Percentiles rank a stretch among this genome's conserved stretches.
phyloP scores from a whole-genome alignment of 2,888 invertebrate genomes.

The Therioaphis trifolii region DNA sequence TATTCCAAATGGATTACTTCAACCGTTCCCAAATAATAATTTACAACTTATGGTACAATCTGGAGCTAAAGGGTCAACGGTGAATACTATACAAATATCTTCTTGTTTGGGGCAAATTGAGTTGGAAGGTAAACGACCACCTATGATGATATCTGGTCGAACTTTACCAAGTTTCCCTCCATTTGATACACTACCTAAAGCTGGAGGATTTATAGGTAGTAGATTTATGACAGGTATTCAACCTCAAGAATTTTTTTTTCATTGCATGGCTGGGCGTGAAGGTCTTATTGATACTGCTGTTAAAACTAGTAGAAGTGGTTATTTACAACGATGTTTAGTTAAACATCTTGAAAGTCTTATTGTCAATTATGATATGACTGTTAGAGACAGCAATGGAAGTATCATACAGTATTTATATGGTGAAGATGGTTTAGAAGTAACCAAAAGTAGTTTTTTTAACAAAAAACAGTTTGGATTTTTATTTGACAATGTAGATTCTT shows the following conservation, averaged over 20 bases:
- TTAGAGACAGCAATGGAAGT: slow-evolving; percentile 92
- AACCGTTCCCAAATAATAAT: slow-evolving; percentile 93
- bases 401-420: slow-evolving; percentile 94
- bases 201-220: slow-evolving; percentile 96
- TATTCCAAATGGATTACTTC: slow-evolving; percentile 84
- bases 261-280: slow-evolving; percentile 99
- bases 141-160: slow-evolving; percentile 92
- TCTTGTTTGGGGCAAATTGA: slow-evolving; percentile 98
- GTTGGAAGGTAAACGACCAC: slow-evolving; percentile 96
- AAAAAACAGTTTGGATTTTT: slow-evolving; percentile 82
- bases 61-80: slow-evolving; percentile 96
- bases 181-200: slow-evolving; percentile 88
- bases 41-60: slow-evolving; percentile 98
- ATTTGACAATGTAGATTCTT: slow-evolving; percentile 79
- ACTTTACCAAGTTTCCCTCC: slow-evolving; percentile 91
- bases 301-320: slow-evolving; percentile 98
- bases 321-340: slow-evolving; percentile 94
- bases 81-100: slow-evolving; percentile 98
- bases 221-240: slow-evolving; percentile 98
- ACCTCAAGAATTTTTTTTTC: slow-evolving; percentile 98
- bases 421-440: slow-evolving; percentile 92
- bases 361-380: slow-evolving; percentile 93
- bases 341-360: slow-evolving; percentile 97
- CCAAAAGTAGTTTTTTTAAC: slow-evolving; percentile 86
- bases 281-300: slow-evolving; percentile 99